Base-by-base conservation (phyloP, 2,797 vertebrate species). In the Hafferia zeledoni region DNA sequence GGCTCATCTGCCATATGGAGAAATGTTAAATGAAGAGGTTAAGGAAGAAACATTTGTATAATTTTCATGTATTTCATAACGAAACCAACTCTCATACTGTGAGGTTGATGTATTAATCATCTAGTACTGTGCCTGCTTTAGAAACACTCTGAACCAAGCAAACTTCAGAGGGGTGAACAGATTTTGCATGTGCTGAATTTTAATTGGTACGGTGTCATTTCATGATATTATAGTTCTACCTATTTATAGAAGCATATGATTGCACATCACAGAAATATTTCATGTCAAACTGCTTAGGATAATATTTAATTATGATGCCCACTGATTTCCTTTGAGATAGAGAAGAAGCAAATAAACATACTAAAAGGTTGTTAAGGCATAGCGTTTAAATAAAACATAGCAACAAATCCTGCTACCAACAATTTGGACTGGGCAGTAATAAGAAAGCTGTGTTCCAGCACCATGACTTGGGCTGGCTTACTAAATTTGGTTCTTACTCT, bases 21-120 rank as follows among this genome's bases (percentile, higher is more conserved):
- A 90, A 96, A 95, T 68, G 56, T 91, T 93, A 92, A 94, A 95
- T 61, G n/a, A 81, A 87, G 89, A 95, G 78, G 83, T 91, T 77
- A 94, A 94, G 52, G 79, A 90, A 80, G 92, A 86, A 72, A 95
- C 83, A 49, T 93, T 84, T 89, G 80, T 81, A 41, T 68, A 69
- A 59, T 96, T 89, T 92, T 95, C 71, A 87, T 86, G 68, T 78
- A 84, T 91, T 96, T 92, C 90, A 74, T 88, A 94, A 68, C 80
- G 84, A 88, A 87, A 93, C 27, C 25, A 31, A 67, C 12, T 88
- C 35, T 65, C 71, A 67, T 87, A 44, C 60, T 71, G 35, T 28
- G 20, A 78, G 12, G 27, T 43, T 86, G 78, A 30, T 90, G 23
- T 43, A 94, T 89, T 93, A 94, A 95, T 85, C 94, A 85, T 92